Evolutionary conservation across 2,113 vertebrate species (phyloP), one percentile per base, ranked within the genome.

Genomic region (Aptenodytes forsteri): DNA sequence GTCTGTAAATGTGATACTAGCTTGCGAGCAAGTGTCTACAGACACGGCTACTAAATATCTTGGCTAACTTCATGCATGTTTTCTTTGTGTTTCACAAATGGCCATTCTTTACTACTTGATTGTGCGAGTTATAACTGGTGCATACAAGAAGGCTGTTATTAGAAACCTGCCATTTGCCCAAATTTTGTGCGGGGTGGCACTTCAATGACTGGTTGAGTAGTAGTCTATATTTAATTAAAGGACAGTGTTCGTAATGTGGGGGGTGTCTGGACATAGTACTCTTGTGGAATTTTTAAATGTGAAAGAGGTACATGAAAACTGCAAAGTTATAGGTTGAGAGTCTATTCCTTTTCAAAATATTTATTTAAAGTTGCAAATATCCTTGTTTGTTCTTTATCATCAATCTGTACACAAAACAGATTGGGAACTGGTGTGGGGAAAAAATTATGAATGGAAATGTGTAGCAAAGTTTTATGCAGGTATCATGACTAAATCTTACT

Each of bases 401-500:
- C 26, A 71, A 3, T 47, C 46, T 77, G 13, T 76, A 32, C 2
- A 22, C 0, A 0, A 69, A 81, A 54, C 49, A 50, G 46, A 7
- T 44, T 56, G 32, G 49, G 30, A 58, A 65, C 4, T 83, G 42
- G 1, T 55, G 9, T 3, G 1, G 44, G 16, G 16, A 49, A 76
- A 19, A 70, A 18, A 4, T 49, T 50, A 17, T 73, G 72, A 34
- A 49, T 87, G 15, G 47, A 89, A 75, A 62, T 30, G 7, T 3
- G 1, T 59, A 75, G 46, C 42, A 30, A 92, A 84, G 56, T 76
- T 89, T 54, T 44, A 12, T 46, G 46, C 34, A 52, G 13, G 18
- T 75, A 15, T 92, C 19, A 23, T 27, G 6, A 59, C 13, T 11
- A 82, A 67, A n/a, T 84, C 40, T 78, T 82, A 9, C 5, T 76